Evolutionary conservation across 2,888 invertebrate species (phyloP), one percentile per base, ranked within the genome.

Genomic region (Coelopa pilipes): DNA sequence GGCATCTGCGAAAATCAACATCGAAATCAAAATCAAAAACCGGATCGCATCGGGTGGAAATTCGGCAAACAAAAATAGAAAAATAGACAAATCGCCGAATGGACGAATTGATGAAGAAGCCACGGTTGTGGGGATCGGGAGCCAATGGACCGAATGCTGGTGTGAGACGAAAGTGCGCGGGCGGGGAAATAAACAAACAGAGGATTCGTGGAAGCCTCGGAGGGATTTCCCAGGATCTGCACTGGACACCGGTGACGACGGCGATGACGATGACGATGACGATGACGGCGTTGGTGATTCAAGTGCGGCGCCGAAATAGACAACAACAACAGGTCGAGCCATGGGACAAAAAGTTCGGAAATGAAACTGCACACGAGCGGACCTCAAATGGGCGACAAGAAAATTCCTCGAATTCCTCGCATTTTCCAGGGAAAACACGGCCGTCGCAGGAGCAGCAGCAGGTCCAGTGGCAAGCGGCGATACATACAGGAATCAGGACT

Each of bases 401-500:
- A 62, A 74, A 67, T 75, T 70, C 62, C 47, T 68, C 55, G 73
- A 73, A 71, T 73, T 72, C 73, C 72, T 74, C 60, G 65, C 59
- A 55, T 73, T 67, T 71, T 65, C 69, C 73, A 75, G 70, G 72
- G 71, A 74, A 74, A 50, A 68, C 21, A 24, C 24, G 7, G 34
- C 34, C 2, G 34, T 7, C 2, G 34, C 34, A 34, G 34, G 4
- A 34, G 34, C 34, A 34, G 34, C 34, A 34, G 34, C 2, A 34
- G 34, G 7, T 4, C 34, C 34, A 34, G 34, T 34, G 34, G 34
- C 34, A 34, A 55, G 65, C 47, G 59, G 67, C 53, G 70, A 68
- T 74, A 74, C 72, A 74, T 69, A 74, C 67, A 74, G 65, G 59
- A 72, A 63, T 62, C 68, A 62, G 68, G 57, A 74, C 59, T 69